Conservation (phyloP, 2,797 vertebrate genomes). For the Pseudochromis fuscus region DNA sequence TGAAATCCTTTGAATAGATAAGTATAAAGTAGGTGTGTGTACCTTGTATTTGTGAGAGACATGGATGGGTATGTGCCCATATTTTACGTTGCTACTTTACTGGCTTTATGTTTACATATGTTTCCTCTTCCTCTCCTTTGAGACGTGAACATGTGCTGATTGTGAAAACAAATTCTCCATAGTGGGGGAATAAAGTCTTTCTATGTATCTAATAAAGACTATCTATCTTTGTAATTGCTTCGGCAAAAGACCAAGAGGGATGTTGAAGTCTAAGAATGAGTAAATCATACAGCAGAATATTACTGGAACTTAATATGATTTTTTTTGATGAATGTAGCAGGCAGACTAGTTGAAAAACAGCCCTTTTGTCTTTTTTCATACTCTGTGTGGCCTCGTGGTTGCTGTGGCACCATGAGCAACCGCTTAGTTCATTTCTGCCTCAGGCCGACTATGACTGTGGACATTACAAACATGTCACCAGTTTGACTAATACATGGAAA, state of each 20-base stretch:
- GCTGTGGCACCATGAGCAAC: slow-evolving; percentile 10
- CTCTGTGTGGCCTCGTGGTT: slow-evolving; percentile 11
- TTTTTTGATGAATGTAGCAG: slow-evolving; percentile 9
- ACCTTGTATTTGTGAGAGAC: neutral
- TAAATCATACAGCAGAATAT: slow-evolving; percentile 9
- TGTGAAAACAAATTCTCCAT: neutral
- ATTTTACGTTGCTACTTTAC: neutral
- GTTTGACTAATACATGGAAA: slow-evolving; percentile 42
- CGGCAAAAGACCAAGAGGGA: slow-evolving; percentile 7
- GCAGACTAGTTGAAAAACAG: slow-evolving; percentile 12
- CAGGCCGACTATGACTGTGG: slow-evolving; percentile 15
- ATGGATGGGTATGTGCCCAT: neutral
- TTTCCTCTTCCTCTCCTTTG: neutral
- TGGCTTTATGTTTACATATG: neutral
- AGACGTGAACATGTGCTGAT: neutral
- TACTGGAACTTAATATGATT: neutral
- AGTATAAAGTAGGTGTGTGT: neutral
- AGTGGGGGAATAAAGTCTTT: neutral
- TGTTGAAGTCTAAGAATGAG: neutral
- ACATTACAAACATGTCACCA: slow-evolving; percentile 40
- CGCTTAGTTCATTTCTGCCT: slow-evolving; percentile 21
- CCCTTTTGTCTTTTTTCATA: neutral
- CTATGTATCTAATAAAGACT: neutral
- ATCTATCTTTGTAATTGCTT: slow-evolving; percentile 4
- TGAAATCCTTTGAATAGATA: neutral